phyloP scores from a whole-genome alignment of 1,140 invertebrate genomes.

The Hycleus phaleratus region DNA sequence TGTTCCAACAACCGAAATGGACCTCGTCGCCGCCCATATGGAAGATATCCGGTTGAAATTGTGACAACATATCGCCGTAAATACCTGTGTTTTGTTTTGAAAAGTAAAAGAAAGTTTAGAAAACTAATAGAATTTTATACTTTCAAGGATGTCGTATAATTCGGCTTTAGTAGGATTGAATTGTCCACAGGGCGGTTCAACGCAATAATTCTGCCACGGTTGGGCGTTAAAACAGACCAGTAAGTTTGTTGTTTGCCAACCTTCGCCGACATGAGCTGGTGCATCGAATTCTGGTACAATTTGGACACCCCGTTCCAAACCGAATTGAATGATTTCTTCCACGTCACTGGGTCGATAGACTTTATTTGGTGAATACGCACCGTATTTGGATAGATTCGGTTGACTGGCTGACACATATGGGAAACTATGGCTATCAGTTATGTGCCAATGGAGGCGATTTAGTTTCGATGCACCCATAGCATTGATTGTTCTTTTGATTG shows the following conservation, averaged over 20 bases:
- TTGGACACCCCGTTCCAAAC: slow-evolving; percentile 58
- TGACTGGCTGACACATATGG: slow-evolving; percentile 62
- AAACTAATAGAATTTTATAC: slow-evolving; percentile 32
- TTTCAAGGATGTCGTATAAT: slow-evolving; percentile 65
- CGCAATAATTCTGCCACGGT: slow-evolving; percentile 69
- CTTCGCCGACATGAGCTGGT: slow-evolving; percentile 80
- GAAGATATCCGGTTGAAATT: slow-evolving; percentile 68
- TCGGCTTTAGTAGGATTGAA: slow-evolving; percentile 67
- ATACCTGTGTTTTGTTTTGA: slow-evolving; percentile 33
- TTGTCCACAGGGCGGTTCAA: slow-evolving; percentile 82
- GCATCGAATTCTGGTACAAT: slow-evolving; percentile 81
- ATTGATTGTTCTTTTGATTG: slow-evolving; percentile 66
- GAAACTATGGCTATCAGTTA: slow-evolving; percentile 83
- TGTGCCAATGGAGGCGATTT: slow-evolving; percentile 85
- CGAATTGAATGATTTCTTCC: slow-evolving; percentile 59
- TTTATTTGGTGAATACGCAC: slow-evolving; percentile 61
- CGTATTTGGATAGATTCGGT: slow-evolving; percentile 61
- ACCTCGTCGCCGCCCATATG: slow-evolving; percentile 87
- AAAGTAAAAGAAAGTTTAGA: slow-evolving; percentile 47
- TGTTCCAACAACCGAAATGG: slow-evolving; percentile 66
- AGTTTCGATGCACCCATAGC: slow-evolving; percentile 75
- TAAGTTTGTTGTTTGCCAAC: slow-evolving; percentile 67
- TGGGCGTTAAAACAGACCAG: slow-evolving; percentile 62
- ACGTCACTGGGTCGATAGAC: slow-evolving; percentile 50
- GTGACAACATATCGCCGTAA: slow-evolving; percentile 44